Base-by-base conservation (phyloP, 2,797 vertebrate genomes). In the Pseudopleuronectes americanus region DNA sequence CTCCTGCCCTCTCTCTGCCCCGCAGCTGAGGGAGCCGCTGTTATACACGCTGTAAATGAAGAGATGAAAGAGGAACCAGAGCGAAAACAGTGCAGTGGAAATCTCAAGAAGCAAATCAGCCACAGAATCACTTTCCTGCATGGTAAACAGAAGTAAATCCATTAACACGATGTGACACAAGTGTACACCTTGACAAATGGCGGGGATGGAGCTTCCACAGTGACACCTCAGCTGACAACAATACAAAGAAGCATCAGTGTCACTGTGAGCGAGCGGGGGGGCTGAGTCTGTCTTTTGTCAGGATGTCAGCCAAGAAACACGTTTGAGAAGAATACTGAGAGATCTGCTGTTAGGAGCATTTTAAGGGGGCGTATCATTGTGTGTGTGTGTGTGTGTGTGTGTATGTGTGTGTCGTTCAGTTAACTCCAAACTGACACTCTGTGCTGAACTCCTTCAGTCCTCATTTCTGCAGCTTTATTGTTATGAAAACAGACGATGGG, bases 391-490 rank as follows among this genome's bases (percentile, higher is more conserved):
- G 48, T 45, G 71, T n/a, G 16, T 19, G n/a, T 4, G 17, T 59
- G 13, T 53, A 57, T n/a, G 47, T 38, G 68, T 19, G 16, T 21
- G 21, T 4, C 5, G 31, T 61, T 68, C 26, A 33, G 60, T 79
- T 78, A 76, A 80, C 4, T 31, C 26, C 58, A 56, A 69, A 47
- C 65, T 47, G 71, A 71, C 33, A 41, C n/a, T 52, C 28, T 4
- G 56, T 48, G 45, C 36, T 41, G 53, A 66, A 58, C 65, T 26
- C 53, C 51, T 68, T 70, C 70, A 58, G 33, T 75, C 64, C 61
- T 74, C 45, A 45, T 74, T 71, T 64, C 64, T 78, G 71, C 57
- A 47, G 57, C 77, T 80, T 80, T 74, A 61, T 69, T 76, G 64
- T 83, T 72, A 45, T 19, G 17, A 65, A 73, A 72, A 68, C 21